Evolutionary conservation across 2,113 vertebrate species (phyloP), one percentile per base, ranked within the genome.

Genomic region (Gopherus evgoodei): DNA sequence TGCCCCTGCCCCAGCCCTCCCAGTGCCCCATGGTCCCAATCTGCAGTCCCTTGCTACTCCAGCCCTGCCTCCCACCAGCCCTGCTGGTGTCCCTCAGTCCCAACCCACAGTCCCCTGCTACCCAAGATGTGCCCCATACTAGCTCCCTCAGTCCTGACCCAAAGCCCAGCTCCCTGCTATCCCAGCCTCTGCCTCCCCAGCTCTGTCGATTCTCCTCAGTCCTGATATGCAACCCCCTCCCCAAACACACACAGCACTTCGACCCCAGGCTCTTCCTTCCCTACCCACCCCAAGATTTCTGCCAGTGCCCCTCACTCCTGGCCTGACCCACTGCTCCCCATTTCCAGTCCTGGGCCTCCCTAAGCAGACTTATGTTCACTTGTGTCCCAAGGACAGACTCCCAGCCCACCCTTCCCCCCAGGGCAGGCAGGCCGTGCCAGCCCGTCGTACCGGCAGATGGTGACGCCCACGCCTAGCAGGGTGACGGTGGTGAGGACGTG

Each of bases 401-500:
- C 16, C 31, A 35, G 59, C 59, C 62, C 72, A 35, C 17, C n/a
- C 29, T 31, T 29, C 1, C 3, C 59, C 16, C 16, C 35, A 35
- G 62, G 27, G 54, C 27, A 0, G 0, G 0, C 25, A 4, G 13
- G 29, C 35, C 87, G 52, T 76, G 53, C 4, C 57, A 56, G 87
- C 69, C 88, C n/a, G 78, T 72, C 98, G 96, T 93, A 99, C 99
- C 99, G 99, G 98, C 99, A 99, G 97, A 99, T 95, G 0, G 99
- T 99, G 98, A 99, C 97, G 53, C 99, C 99, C 94, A 99, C 98
- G 49, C 99, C 99, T 1, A 99, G 99, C 82, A 99, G 98, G 4
- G 99, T 99, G 96, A 99, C 99, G 0, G 99, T 99, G 47, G 99
- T 99, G 87, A 99, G 99, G 59, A 99, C 99, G 0, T 99, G 99